Evolutionary conservation across 2,797 vertebrate genomes (phyloP), one percentile per base, ranked within the genome.

Genomic region (Intellagama lesueurii): DNA sequence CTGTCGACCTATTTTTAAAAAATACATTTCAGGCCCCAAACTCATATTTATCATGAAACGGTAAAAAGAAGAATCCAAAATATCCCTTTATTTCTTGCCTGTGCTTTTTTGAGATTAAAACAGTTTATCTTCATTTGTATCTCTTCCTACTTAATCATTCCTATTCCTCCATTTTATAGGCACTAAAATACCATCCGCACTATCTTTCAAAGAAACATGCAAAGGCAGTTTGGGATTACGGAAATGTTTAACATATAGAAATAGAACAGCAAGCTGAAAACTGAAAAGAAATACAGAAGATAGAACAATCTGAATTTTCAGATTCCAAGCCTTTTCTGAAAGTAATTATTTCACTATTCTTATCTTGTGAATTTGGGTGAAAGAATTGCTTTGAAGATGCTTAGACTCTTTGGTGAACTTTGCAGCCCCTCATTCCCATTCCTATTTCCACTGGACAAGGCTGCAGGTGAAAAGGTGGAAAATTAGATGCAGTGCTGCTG

Each of bases 191-290:
- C 80, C 3, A 40, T 82, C 64, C 66, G 56, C 32, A 47, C 14
- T 24, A 17, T 52, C 47, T 76, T 82, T 88, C 30, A 75, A 64
- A 64, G 56, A 88, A 75, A n/a, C 32, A 75, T 75, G 40, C 26
- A 79, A 86, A 47, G 26, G 11, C 24, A 6, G 6, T 14, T 85
- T 86, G 90, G 66, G 91, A 91, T 12, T 4, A 44, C 56, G 73
- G 85, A 35, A 35, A 9, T 87, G 87, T 28, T 0, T 0, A 89
- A 89, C 91, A 49, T 1, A 24, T 0, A 3, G 89, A 72, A 24
- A 83, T 83, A 93, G 92, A 88, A 60, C 17, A 91, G 52, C n/a
- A 56, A 32, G 80, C 80, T 85, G 32, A 26, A 68, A 79, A 83
- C 83, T 87, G 60, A 69, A 86, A 68, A n/a, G 35, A 84, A 92